Conservation (phyloP, 2,888 invertebrate genomes). For the Melieria crassipennis region DNA sequence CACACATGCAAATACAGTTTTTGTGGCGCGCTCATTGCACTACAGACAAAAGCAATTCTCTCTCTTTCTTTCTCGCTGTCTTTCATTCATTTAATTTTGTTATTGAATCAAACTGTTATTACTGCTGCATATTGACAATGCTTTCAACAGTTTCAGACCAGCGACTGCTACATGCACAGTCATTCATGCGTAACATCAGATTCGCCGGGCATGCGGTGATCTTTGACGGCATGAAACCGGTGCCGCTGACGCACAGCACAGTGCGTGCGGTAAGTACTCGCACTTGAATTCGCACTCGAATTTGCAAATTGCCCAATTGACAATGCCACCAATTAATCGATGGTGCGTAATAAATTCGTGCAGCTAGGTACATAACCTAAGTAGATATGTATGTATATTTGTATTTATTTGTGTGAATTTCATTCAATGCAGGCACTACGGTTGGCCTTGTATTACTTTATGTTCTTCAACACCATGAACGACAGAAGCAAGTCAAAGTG, state of each 20-base stretch:
- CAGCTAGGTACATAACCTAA: not conserved
- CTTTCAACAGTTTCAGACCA: conserved; percentile 29
- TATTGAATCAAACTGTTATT: not conserved
- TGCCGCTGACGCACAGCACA: conserved; percentile 23
- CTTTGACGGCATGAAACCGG: conserved; percentile 32
- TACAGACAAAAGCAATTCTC: not conserved
- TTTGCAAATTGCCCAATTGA: too few relatives aligned
- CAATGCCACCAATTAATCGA: not conserved
- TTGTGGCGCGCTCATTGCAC: not conserved
- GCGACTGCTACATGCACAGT: conserved; percentile 5
- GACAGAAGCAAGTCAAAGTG: conserved; percentile 14
- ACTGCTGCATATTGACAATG: conserved; percentile 8
- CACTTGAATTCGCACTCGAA: too few relatives aligned
- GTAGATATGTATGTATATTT: not conserved
- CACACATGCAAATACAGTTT: not conserved
- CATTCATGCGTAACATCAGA: conserved; percentile 27
- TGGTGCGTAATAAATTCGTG: not conserved
- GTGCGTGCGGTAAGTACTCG: conserved; percentile 30
- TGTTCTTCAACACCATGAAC: conserved; percentile 37
- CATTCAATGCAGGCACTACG: conserved; percentile 25
- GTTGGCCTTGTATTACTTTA: conserved; percentile 32
- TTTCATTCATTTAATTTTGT: not conserved
- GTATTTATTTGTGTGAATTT: not conserved
- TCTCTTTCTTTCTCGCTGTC: not conserved
- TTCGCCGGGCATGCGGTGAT: conserved; percentile 33